These are phyloP conservation scores for Hermatobates lingyangjiaoensis DNA, from an alignment of 1,140 invertebrate genomes.

Conservation along the genomic window DNA sequence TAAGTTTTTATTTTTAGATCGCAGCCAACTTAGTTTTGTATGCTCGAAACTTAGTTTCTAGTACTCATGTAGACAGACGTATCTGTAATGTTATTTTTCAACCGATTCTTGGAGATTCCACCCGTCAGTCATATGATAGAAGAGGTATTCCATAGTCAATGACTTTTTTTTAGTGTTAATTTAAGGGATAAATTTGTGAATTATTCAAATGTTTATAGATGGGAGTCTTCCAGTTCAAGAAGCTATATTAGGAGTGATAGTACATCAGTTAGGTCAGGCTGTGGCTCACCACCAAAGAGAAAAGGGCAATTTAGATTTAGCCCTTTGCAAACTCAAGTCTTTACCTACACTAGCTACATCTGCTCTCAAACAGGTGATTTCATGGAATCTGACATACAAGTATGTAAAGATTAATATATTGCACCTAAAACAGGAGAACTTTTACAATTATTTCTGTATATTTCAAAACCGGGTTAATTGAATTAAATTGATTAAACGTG, in stretches of 20 bases:
- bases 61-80: constrained; percentile 29
- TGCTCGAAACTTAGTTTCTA: constrained; percentile 36
- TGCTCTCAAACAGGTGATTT: constrained; percentile 25
- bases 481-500: no score
- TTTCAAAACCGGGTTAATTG: no score
- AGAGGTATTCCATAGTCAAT: constrained; percentile 7
- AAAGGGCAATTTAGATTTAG: constrained; percentile 25
- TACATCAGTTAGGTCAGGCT: constrained; percentile 31
- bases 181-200: neutral
- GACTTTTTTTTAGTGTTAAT: neutral
- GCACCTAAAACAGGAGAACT: no score
- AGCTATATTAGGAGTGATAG: constrained; percentile 24
- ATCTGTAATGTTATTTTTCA: constrained; percentile 28
- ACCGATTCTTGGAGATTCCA: constrained; percentile 23
- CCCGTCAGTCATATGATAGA: constrained; percentile 9
- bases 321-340: constrained; percentile 23
- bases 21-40: constrained; percentile 46
- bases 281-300: constrained; percentile 34
- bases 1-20: constrained; percentile 28
- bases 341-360: constrained; percentile 25
- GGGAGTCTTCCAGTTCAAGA: constrained; percentile 6
- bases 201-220: no score
- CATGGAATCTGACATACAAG: no score
- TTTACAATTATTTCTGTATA: no score
- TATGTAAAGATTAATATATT: neutral